These are phyloP conservation scores for Xylophagus ater DNA, from an alignment of 2,888 invertebrate genomes.

Conservation along the genomic window DNA sequence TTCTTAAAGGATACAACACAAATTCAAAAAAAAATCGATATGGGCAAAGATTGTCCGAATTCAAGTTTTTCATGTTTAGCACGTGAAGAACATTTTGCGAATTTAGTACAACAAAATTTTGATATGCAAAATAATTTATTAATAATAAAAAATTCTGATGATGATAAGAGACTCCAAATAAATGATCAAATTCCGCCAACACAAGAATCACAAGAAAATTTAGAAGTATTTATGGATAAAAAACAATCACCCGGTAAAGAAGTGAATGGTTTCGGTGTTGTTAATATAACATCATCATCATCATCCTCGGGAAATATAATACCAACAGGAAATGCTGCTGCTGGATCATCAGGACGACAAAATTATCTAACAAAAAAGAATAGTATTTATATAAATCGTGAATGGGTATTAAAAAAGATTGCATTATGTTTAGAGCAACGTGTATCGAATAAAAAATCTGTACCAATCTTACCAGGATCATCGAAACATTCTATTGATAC, in stretches of 20 bases:
- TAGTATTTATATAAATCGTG: constrained; percentile 46
- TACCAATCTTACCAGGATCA: constrained; percentile 10
- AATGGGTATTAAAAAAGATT: constrained; percentile 93
- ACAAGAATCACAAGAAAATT: constrained; percentile 31
- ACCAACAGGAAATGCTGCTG: too few species aligned
- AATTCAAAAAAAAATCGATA: constrained; percentile 37
- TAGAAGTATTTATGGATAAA: constrained; percentile 34
- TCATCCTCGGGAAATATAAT: too few species aligned
- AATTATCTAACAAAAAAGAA: not conserved
- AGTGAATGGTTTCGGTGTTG: constrained; percentile 31
- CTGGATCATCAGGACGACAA: too few species aligned
- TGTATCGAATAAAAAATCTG: constrained; percentile 58
- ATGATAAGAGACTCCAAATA: not conserved
- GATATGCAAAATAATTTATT: not conserved
- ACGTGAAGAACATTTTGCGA: constrained; percentile 39
- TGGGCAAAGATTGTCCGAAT: constrained; percentile 36
- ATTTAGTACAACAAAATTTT: constrained; percentile 39
- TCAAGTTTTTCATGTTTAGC: constrained; percentile 39
- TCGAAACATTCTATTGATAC: not conserved
- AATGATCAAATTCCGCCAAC: too few species aligned
- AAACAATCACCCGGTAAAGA: constrained; percentile 38
- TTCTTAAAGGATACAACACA: constrained; percentile 40
- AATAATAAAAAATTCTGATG: not conserved
- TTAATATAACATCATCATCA: constrained; percentile 12
- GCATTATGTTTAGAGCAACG: constrained; percentile 84